A percentile compares a stretch with the other conserved stretches of the same genome.
Conservation (phyloP, 2,888 invertebrate genomes). For the Pristionchus mayeri region DNA sequence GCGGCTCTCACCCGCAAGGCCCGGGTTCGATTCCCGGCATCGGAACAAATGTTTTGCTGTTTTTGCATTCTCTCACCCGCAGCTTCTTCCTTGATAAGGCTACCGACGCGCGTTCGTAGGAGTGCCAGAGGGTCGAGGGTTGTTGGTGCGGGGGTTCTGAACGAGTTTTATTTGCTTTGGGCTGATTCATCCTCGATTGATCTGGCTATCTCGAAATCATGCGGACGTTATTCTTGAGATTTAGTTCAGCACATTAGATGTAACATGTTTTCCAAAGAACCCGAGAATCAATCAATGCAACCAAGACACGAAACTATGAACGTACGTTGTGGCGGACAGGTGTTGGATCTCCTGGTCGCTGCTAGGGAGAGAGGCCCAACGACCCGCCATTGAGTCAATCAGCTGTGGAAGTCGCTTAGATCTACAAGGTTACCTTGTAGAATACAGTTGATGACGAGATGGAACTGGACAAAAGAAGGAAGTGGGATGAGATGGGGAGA, state of each 20-base stretch:
- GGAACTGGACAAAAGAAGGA: background rate
- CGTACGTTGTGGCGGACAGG: constrained; percentile 59
- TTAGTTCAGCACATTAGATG: no score
- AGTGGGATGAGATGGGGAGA: background rate
- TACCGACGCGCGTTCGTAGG: constrained; percentile 61
- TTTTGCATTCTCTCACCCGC: constrained; percentile 55
- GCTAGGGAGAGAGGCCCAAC: constrained; percentile 69
- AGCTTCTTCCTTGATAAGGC: constrained; percentile 68
- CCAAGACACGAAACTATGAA: background rate
- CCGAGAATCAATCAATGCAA: no score
- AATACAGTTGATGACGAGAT: background rate
- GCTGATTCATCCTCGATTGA: background rate
- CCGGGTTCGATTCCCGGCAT: constrained; percentile 62
- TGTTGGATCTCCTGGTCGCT: constrained; percentile 71
- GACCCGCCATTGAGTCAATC: constrained; percentile 42
- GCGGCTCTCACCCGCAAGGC: constrained; percentile 59
- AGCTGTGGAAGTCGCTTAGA: no score
- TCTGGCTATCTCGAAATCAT: background rate
- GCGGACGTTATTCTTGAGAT: no score
- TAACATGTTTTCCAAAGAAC: no score
- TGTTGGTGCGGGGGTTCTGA: constrained; percentile 30
- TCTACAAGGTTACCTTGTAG: no score
- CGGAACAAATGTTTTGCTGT: constrained; percentile 51
- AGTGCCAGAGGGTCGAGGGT: constrained; percentile 31
- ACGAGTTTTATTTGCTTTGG: background rate